Percentiles rank a stretch among this genome's conserved stretches.
These are phyloP conservation scores for Calliopsis andreniformis DNA, from an alignment of 1,140 invertebrate species.

Conservation along the genomic window DNA sequence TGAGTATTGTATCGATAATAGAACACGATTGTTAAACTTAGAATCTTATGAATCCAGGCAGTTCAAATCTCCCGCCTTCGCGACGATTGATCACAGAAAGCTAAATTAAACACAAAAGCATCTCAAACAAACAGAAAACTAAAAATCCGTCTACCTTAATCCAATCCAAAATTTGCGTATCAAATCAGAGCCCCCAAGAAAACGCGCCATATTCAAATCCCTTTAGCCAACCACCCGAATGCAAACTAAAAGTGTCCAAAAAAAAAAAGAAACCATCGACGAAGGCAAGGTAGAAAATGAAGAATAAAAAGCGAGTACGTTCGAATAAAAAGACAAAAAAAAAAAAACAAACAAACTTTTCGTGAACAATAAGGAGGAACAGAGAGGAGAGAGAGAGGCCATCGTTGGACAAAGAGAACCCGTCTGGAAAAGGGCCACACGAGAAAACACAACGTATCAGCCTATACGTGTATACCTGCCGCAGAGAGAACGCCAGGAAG, in stretches of 20 bases:
- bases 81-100: too few species aligned
- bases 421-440: background rate
- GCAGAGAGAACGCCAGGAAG: background rate
- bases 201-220: background rate
- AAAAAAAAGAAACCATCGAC: background rate
- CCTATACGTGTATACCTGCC: constrained; percentile 27
- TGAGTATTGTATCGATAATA: too few species aligned
- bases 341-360: constrained; percentile 4
- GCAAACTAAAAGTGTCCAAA: background rate
- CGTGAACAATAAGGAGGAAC: too few species aligned
- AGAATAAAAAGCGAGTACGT: background rate
- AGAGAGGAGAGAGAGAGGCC: background rate
- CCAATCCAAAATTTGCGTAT: background rate
- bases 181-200: background rate
- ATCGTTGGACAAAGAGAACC: constrained; percentile 18
- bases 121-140: too few species aligned
- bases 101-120: too few species aligned
- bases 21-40: too few species aligned
- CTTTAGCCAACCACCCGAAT: background rate
- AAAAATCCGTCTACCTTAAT: too few species aligned
- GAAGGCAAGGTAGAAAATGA: background rate
- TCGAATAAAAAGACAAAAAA: background rate
- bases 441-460: constrained; percentile 30
- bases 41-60: too few species aligned
- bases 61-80: too few species aligned